phyloP scores from a whole-genome alignment of 2,888 invertebrate genomes.

The Boloria selene region DNA sequence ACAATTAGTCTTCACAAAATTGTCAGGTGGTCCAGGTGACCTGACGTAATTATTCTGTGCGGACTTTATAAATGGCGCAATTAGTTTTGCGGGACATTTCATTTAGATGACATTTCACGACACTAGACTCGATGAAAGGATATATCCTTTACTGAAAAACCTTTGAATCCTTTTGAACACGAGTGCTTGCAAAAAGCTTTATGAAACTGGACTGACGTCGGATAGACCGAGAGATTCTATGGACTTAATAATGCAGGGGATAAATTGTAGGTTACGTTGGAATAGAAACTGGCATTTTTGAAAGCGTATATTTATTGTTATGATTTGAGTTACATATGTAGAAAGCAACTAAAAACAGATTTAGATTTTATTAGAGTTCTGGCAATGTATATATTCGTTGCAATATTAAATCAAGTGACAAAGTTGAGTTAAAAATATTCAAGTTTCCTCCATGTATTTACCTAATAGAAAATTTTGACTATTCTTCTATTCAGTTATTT shows the following conservation, averaged over 20 bases:
- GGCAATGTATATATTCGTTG: no score
- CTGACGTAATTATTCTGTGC: neutral
- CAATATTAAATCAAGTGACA: no score
- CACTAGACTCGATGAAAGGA: conserved; percentile 9
- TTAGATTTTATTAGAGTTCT: no score
- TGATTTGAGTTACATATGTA: no score
- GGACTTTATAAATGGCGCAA: neutral
- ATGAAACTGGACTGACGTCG: conserved; percentile 46
- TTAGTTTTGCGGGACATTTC: neutral
- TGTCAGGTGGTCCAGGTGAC: no score
- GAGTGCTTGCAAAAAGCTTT: conserved; percentile 53
- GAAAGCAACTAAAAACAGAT: no score
- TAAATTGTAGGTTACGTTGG: conserved; percentile 40
- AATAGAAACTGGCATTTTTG: neutral
- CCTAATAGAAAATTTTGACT: no score
- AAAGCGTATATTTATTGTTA: no score
- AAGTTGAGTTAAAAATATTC: no score
- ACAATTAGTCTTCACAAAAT: no score
- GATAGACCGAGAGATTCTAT: conserved; percentile 57
- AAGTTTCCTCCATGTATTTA: no score
- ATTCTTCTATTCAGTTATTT: no score
- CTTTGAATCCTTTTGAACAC: conserved; percentile 44
- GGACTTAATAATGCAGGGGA: conserved; percentile 64
- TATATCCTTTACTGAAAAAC: conserved; percentile 33
- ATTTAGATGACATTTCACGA: conserved; percentile 5